Evolutionary conservation across 2,888 invertebrate species (phyloP).

Genomic region (Drepanosiphum platanoidis): DNA sequence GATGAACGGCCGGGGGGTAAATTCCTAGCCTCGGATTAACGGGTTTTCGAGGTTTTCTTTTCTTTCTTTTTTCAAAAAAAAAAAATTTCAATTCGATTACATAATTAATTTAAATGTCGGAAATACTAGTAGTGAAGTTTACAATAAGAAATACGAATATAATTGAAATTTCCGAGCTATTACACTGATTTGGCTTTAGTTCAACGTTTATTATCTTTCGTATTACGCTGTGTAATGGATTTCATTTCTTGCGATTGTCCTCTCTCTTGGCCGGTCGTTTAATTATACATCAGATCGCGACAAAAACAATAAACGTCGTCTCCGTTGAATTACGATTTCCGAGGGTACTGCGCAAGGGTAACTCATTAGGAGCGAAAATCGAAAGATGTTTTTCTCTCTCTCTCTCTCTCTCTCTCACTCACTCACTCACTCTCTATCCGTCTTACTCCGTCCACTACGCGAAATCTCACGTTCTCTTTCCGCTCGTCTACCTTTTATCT

Average conservation of each 20-base stretch:
- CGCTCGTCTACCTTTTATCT: not conserved
- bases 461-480: too few species aligned
- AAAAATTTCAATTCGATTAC: not conserved
- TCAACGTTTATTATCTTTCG: conserved; percentile 55
- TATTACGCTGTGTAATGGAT: conserved; percentile 41
- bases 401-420: not conserved
- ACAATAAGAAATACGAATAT: conserved; percentile 48
- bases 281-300: conserved; percentile 57
- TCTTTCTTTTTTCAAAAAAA: not conserved
- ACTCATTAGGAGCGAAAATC: conserved; percentile 53
- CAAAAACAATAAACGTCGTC: conserved; percentile 57
- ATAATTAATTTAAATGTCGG: not conserved
- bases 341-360: not conserved
- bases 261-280: conserved; percentile 22
- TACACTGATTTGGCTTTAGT: conserved; percentile 53
- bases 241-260: conserved; percentile 54
- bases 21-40: not conserved
- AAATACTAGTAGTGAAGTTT: not conserved
- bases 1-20: not conserved
- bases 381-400: conserved; percentile 12
- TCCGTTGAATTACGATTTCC: conserved; percentile 27
- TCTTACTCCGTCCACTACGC: not conserved
- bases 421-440: not conserved
- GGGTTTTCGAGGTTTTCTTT: not conserved
- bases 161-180: conserved; percentile 60